Percentiles rank a stretch among this genome's conserved stretches.
Evolutionary conservation across 37 sponge, comb jelly and placozoan genomes (phyloP).

Genomic region (Corticium candelabrum): DNA sequence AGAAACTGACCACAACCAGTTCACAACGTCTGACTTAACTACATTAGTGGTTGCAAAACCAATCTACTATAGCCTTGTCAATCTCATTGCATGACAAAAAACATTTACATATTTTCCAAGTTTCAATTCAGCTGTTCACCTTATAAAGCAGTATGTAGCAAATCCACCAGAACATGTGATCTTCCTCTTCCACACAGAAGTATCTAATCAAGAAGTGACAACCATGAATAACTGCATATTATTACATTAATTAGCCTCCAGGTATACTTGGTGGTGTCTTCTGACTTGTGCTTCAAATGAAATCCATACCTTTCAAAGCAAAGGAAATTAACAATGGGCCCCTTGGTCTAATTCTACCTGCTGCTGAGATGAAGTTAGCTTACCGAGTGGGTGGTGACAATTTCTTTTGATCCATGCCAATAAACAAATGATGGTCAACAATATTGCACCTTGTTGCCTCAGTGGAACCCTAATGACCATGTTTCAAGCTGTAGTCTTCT

Average conservation of each 20-base stretch:
- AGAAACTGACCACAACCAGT: background rate
- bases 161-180: constrained; percentile 41
- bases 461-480: background rate
- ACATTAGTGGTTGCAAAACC: background rate
- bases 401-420: background rate
- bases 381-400: too few relatives aligned
- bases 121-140: too few relatives aligned
- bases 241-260: too few relatives aligned
- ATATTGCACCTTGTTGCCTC: background rate
- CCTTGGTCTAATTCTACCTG: background rate
- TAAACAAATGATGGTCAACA: background rate
- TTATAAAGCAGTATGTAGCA: constrained; percentile 52
- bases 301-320: background rate
- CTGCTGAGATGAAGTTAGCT: too few relatives aligned
- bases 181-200: constrained; percentile 72
- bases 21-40: background rate
- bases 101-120: too few relatives aligned
- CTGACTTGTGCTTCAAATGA: background rate
- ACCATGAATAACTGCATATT: too few relatives aligned
- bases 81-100: too few relatives aligned
- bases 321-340: background rate
- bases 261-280: background rate
- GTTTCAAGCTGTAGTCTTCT: too few relatives aligned
- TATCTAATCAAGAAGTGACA: too few relatives aligned
- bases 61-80: too few relatives aligned